Base-by-base conservation (phyloP, 2,888 invertebrate species). In the Phaedon cochleariae region DNA sequence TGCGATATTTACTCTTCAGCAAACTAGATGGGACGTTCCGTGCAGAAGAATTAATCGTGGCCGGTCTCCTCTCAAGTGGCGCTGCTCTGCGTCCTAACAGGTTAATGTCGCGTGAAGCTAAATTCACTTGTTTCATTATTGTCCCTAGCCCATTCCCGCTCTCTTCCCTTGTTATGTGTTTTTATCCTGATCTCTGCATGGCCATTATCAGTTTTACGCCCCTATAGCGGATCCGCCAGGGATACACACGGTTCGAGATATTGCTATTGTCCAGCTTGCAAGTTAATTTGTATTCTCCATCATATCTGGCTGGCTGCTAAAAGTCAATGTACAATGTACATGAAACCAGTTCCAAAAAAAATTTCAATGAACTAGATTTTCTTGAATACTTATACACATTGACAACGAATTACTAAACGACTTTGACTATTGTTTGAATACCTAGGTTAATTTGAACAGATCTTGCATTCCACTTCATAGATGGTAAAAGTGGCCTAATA, bases 51-150 rank as follows among this genome's bases (percentile, higher is more conserved):
- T 81, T 80, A 80, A 81, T 81, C 80, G 79, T 72, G 77, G 75
- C 75, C 77, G 79, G 71, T 75, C 62, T 63, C 59, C 22, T 62
- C 61, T 51, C 54, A 70, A 74, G 77, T 72, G 72, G 74, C 62
- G 58, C 62, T 41, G 41, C 41, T 34, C 80, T 80, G 80, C 73
- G 75, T 77, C 80, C 76, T 79, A 82, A 81, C 81, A 81, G 81
- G 80, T 82, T 83, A 83, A 83, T 83, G 82, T 82, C 79, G 81
- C 82, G 82, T 81, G 78, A 82, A 82, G 79, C 78, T 70, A 74
- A 74, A 76, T 76, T 77, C 79, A 78, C 79, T 79, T 79, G 80
- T 80, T 79, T 80, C 81, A 80, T 82, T 41, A 41, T 81, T 81
- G 77, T 78, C 77, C 79, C 72, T 68, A 67, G 63, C 59, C 69